phyloP scores from a whole-genome alignment of 2,797 vertebrate species.

The Rhabdophis nuchalis region DNA sequence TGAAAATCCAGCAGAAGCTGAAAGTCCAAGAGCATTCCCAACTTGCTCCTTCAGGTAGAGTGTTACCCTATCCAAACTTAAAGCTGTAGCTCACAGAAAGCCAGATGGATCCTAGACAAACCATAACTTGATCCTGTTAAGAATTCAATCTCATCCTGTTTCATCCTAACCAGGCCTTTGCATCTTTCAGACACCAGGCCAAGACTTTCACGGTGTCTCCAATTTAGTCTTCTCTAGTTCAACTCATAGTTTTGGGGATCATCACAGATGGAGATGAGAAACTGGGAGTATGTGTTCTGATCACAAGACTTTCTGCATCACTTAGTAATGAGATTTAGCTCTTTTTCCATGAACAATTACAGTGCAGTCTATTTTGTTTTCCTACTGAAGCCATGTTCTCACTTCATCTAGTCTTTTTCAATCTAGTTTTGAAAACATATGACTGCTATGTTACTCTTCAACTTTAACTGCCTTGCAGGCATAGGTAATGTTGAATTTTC shows the following conservation, averaged over 20 bases:
- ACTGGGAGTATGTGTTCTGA: not conserved
- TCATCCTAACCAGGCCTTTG: not conserved
- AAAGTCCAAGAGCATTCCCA: not conserved
- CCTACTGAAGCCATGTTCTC: not conserved
- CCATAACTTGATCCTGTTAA: not conserved
- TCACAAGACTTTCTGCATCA: not conserved
- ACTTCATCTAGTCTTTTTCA: not conserved
- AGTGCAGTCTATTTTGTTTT: not conserved
- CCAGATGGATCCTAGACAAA: not conserved
- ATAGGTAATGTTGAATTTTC: not conserved
- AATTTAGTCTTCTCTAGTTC: not conserved
- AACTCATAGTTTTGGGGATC: not conserved
- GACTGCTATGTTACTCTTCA: not conserved
- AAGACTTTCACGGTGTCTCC: not conserved
- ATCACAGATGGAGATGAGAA: not conserved
- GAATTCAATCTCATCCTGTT: not conserved
- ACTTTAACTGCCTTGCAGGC: not conserved
- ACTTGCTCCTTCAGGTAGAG: not conserved
- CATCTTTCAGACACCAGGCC: not conserved
- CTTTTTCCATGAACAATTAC: not conserved
- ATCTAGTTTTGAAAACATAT: not conserved
- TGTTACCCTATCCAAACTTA: not conserved
- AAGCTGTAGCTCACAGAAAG: not conserved
- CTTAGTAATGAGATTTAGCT: not conserved
- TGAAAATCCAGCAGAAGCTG: not conserved